A percentile compares a stretch with the other conserved stretches of the same genome.
phyloP scores from a whole-genome alignment of 53 echinoderm and acorn worm species.

The Antedon mediterranea region DNA sequence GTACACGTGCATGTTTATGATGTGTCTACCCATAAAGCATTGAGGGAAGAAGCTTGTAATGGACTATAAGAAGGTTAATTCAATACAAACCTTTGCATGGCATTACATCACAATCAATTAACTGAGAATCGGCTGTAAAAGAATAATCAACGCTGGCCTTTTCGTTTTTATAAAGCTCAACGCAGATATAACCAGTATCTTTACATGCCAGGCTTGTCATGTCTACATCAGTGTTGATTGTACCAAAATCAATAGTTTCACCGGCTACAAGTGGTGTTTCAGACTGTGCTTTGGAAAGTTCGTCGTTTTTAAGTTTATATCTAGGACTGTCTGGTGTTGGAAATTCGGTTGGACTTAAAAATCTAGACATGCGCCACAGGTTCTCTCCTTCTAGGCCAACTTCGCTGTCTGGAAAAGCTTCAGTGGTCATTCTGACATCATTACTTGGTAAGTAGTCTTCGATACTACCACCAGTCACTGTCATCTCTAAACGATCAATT shows the following conservation, averaged over 20 bases:
- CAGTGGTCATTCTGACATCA: background rate
- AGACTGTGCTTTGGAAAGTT: conserved; percentile 35
- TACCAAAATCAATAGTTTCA: conserved; percentile 40
- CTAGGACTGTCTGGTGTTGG: conserved; percentile 19
- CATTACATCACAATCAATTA: background rate
- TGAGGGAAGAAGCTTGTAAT: background rate
- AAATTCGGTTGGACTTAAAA: background rate
- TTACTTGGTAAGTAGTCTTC: background rate
- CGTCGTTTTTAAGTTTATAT: conserved; percentile 40
- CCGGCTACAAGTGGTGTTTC: conserved; percentile 39
- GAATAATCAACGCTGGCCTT: conserved; percentile 44
- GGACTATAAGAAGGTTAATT: background rate
- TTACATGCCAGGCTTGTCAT: conserved; percentile 53
- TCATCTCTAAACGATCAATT: background rate
- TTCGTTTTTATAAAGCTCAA: conserved; percentile 52
- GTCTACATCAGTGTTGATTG: conserved; percentile 40
- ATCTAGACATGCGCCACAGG: background rate
- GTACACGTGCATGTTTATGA: background rate
- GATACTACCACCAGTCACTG: background rate
- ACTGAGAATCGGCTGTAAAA: conserved; percentile 2
- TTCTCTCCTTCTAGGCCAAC: background rate
- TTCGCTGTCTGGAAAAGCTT: background rate
- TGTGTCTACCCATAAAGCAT: background rate
- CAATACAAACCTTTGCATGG: background rate
- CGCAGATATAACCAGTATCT: conserved; percentile 56